Base-by-base conservation (phyloP, 37 sponge, comb jelly and placozoan genomes). In the Ephydatia muelleri region DNA sequence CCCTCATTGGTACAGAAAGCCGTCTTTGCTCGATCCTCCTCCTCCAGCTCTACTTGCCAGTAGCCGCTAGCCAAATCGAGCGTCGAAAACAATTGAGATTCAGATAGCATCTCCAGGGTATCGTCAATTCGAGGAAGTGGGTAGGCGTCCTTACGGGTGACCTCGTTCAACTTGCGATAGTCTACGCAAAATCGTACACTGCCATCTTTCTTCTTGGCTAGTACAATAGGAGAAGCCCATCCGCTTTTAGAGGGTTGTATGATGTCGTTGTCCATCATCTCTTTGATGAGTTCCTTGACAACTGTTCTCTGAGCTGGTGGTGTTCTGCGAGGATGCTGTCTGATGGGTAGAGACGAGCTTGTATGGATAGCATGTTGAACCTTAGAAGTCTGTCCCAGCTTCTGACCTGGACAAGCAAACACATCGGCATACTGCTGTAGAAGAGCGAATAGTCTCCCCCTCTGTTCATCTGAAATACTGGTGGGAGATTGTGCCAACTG, bases 181-280 rank as follows among this genome's bases (percentile, higher is more conserved):
- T 80, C 82, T 14, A 80, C 70, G 40, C 82, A 80, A 39, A 37
- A 70, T 0, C 82, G 69, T 0, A 38, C 36, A 0, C 70, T 38
- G 23, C 85, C 86, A 72, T 68, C 74, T 3, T 78, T 70, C 64
- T 78, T 85, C 0, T 35, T 11, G 0, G 75, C 85, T 0, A 31
- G 0, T 0, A 31, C 29, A 0, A 31, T 39, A 0, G 32, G 31
- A 26, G 26, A n/a, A 68, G 85, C 76, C 85, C 85, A 84, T n/a
- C 76, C 76, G 36, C 66, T 75, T 33, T 48, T 40, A 14, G 76
- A 84, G 13, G 77, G 65, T 75, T 71, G 77, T 23, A 74, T 49
- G 13, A 84, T 68, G 13, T 49, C 69, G 68, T 78, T 57, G 33
- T 67, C 73, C 47, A 85, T n/a, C 86, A 85, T 85, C 35, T 78